Base-by-base conservation (phyloP, 2,113 vertebrate species). In the Electrona antarctica region DNA sequence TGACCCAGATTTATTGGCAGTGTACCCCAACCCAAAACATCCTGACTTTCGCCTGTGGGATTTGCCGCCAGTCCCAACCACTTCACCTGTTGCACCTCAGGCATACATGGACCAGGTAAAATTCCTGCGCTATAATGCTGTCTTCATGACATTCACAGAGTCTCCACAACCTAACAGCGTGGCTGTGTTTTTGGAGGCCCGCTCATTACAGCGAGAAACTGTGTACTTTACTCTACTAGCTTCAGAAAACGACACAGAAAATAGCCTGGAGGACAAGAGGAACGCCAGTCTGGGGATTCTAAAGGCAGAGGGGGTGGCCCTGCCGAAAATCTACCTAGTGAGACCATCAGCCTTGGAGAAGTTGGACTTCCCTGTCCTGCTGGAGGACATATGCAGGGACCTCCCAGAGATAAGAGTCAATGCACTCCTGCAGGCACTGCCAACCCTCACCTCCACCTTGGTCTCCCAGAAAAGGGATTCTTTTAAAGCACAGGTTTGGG, bases 21-120 rank as follows among this genome's bases (percentile, higher is more conserved):
- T 85, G 45, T 91, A 91, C 66, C 83, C 81, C 0, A 69, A 89
- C 70, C 89, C 89, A 2, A 91, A 85, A 67, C 88, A 92, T 67
- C 58, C 88, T 1, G 89, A 91, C 71, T 90, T 91, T n/a, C 87
- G 90, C 7, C 15, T 93, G 11, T 93, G 91, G 91, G 92, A 93
- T 58, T 67, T 93, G 6, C 89, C 91, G 0, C 60, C 79, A 2
- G 74, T 90, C 12, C 78, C 88, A 1, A 64, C 46, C 11, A 61
- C 60, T 2, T 63, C 83, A 7, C 69, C 81, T 0, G 90, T 91
- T 76, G 60, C 87, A 33, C 85, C 84, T 0, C 80, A 89, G 52
- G 73, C 73, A 12, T 93, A 92, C 73, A 83, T 91, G 76, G 85
- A 88, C 1, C 79, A 57, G 28, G 78, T 83, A 0, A 91, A 90